Percentiles rank a stretch among this genome's conserved stretches.
These are phyloP conservation scores for Dasyornis broadbenti DNA, from an alignment of 2,113 vertebrate genomes.

Conservation along the genomic window DNA sequence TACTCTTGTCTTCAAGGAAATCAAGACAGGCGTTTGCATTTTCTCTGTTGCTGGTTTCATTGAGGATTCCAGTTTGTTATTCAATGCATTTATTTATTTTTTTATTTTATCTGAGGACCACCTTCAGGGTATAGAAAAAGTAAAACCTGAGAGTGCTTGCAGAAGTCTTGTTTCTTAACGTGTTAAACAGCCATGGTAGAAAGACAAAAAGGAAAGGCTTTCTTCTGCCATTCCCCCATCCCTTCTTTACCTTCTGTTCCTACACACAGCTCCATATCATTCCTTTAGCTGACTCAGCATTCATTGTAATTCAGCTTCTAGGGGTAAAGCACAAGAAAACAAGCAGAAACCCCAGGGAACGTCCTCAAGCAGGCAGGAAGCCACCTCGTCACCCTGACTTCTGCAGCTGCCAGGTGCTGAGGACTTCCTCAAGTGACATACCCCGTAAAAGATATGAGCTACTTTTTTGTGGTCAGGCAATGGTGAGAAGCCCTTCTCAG, in stretches of 20 bases:
- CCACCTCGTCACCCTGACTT: not conserved
- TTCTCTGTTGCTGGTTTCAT: not conserved
- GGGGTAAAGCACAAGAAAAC: not conserved
- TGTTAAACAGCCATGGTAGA: rapidly evolving
- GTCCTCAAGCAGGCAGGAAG: not conserved
- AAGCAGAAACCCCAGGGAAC: not conserved
- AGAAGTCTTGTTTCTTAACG: rapidly evolving
- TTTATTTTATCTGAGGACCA: not conserved
- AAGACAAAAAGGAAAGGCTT: not conserved
- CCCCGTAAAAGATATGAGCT: not conserved
- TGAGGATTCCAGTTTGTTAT: not conserved
- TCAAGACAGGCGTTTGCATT: not conserved
- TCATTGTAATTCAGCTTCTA: not conserved
- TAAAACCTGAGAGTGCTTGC: not conserved
- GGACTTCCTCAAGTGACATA: not conserved
- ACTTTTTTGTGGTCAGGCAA: not conserved
- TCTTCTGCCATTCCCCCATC: not conserved
- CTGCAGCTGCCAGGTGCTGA: not conserved
- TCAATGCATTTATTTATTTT: not conserved
- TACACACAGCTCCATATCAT: no score
- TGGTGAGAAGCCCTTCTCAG: not conserved
- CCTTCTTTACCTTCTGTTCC: not conserved
- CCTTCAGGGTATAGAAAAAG: not conserved
- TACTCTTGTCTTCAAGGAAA: not conserved
- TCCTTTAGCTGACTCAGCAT: not conserved